These are phyloP conservation scores for Centropyge bicolor DNA, from an alignment of 2,797 vertebrate species.

Conservation along the genomic window DNA sequence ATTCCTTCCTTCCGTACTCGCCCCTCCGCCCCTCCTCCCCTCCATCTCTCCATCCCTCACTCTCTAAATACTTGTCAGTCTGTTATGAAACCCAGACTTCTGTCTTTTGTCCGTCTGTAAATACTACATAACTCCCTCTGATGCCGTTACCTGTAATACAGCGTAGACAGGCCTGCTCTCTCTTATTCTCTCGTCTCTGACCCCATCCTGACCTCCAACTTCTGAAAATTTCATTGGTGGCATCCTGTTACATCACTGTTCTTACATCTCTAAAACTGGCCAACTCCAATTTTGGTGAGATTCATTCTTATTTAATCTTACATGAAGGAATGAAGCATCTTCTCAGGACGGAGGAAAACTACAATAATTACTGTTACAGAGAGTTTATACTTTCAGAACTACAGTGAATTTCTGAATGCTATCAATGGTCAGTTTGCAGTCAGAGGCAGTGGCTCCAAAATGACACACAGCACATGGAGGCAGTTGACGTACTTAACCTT, in stretches of 20 bases:
- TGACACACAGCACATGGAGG: neutral
- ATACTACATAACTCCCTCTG: conserved; percentile 23
- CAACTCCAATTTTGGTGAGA: neutral
- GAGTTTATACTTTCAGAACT: neutral
- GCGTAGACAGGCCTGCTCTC: conserved; percentile 2
- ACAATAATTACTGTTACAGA: neutral
- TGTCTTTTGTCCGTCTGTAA: conserved; percentile 53
- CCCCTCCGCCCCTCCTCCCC: conserved; percentile 21
- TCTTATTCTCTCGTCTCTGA: conserved; percentile 14
- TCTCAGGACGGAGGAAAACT: neutral
- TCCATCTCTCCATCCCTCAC: conserved; percentile 48
- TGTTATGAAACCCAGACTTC: conserved; percentile 65
- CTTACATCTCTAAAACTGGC: neutral
- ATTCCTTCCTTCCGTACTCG: conserved; percentile 55
- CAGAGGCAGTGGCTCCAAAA: neutral
- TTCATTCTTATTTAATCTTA: neutral
- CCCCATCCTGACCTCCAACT: neutral
- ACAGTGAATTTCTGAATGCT: neutral
- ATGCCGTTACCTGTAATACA: conserved; percentile 37
- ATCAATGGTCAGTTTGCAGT: neutral
- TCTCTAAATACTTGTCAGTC: conserved; percentile 70
- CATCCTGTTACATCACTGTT: conserved; percentile 4
- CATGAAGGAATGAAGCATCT: neutral
- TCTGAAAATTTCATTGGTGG: neutral
- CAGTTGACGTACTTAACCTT: neutral